phyloP scores from a whole-genome alignment of 2,113 vertebrate species.

The Thunnus thynnus region DNA sequence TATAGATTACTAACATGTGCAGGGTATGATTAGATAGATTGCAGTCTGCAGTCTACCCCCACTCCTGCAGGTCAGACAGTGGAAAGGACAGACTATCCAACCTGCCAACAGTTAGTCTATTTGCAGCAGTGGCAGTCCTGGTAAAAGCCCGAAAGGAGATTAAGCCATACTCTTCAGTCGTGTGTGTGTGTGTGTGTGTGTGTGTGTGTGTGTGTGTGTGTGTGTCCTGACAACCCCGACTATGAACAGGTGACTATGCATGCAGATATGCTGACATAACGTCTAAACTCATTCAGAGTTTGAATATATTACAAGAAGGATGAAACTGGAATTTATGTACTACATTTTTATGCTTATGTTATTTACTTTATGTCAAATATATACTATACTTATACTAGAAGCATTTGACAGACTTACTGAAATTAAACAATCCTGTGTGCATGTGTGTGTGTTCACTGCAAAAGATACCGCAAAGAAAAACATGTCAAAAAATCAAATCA shows the following conservation, averaged over 20 bases:
- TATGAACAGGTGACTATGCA: constrained; percentile 1
- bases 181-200: constrained; percentile 1
- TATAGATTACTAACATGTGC: too few relatives aligned
- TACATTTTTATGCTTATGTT: neutral
- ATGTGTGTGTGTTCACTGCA: neutral
- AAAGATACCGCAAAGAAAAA: constrained; percentile 1
- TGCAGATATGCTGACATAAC: neutral
- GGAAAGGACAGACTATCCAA: constrained; percentile 46
- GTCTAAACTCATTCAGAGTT: neutral
- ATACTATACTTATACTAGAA: too few relatives aligned
- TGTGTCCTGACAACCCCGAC: neutral
- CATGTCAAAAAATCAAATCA: constrained; percentile 20
- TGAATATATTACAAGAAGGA: neutral
- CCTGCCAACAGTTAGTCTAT: constrained; percentile 71
- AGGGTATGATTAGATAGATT: too few relatives aligned
- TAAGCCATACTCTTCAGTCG: constrained; percentile 62
- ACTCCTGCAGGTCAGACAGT: constrained; percentile 43
- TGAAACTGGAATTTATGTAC: too few relatives aligned
- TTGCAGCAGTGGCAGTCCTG: constrained; percentile 72
- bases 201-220: neutral
- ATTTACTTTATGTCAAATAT: too few relatives aligned
- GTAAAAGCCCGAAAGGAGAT: constrained; percentile 78
- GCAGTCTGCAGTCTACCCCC: too few relatives aligned
- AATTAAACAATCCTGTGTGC: neutral
- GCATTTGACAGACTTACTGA: neutral